Conservation (phyloP, 2,113 vertebrate species). For the Oryzias melastigma region DNA sequence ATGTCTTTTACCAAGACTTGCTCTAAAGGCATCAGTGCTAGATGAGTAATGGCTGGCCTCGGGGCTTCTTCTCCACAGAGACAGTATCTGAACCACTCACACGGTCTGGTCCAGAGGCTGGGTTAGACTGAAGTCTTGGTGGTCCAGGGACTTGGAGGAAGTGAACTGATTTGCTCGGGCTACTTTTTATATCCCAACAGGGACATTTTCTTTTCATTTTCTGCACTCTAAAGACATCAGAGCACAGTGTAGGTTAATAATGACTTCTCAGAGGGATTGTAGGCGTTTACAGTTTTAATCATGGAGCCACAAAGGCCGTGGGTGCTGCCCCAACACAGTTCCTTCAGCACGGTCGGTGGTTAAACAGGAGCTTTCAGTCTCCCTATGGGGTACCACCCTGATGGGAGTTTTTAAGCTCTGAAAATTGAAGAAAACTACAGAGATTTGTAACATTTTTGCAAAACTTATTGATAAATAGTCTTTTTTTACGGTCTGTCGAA, state of each 20-base stretch:
- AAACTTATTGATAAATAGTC: too few species aligned
- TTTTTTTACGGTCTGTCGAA: too few species aligned
- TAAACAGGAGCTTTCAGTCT: conserved; percentile 33
- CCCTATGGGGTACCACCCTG: conserved; percentile 4
- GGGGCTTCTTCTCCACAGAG: neutral
- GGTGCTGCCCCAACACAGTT: conserved; percentile 23
- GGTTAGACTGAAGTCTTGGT: conserved; percentile 15
- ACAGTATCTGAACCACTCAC: too few species aligned
- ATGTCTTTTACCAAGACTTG: neutral
- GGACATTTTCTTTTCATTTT: conserved; percentile 53
- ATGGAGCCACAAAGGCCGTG: conserved; percentile 22
- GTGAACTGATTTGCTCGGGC: conserved; percentile 49
- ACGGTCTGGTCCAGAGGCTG: neutral
- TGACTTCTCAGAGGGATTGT: conserved; percentile 34
- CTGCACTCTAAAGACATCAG: conserved; percentile 9
- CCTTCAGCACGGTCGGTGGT: conserved; percentile 10
- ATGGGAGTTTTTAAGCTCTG: conserved; percentile 9
- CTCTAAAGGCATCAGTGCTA: neutral
- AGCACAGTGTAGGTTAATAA: conserved; percentile 37
- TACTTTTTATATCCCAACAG: conserved; percentile 57
- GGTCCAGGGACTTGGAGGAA: conserved; percentile 51
- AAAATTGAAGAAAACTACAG: neutral
- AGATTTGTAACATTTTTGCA: too few species aligned
- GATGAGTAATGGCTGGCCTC: neutral
- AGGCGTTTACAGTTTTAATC: conserved; percentile 33